Percentiles rank a stretch among this genome's conserved stretches.
Conservation (phyloP, 1,140 invertebrate genomes). For the Potamilus streckersoni region DNA sequence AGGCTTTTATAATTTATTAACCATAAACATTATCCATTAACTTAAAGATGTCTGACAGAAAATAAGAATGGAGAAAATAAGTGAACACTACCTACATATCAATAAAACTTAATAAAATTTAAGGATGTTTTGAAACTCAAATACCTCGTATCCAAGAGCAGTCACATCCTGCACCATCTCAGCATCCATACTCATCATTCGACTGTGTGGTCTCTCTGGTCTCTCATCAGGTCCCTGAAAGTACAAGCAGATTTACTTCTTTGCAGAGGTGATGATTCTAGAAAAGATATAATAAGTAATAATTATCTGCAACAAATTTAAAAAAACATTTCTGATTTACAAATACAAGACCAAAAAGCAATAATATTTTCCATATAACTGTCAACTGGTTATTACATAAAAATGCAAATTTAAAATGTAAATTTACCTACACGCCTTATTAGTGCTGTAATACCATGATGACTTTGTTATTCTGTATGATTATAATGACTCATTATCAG, state of each 20-base stretch:
- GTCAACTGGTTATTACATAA: too few species aligned
- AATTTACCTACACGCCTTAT: neutral
- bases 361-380: too few species aligned
- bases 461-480: neutral
- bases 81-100: too few species aligned
- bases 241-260: neutral
- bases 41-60: too few species aligned
- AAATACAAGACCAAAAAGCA: too few species aligned
- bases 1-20: too few species aligned
- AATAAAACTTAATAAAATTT: too few species aligned
- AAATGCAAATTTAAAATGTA: neutral
- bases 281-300: neutral
- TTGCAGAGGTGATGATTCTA: neutral
- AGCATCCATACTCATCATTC: constrained; percentile 37
- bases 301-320: neutral
- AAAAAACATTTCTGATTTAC: too few species aligned
- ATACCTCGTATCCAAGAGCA: constrained; percentile 55
- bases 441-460: neutral
- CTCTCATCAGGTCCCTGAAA: constrained; percentile 21
- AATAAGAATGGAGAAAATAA: too few species aligned
- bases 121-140: neutral
- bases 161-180: constrained; percentile 43
- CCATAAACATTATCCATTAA: too few species aligned
- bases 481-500: too few species aligned
- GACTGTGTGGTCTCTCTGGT: constrained; percentile 31